Conservation (phyloP, 2,113 vertebrate species). For the Odocoileus hemionus region DNA sequence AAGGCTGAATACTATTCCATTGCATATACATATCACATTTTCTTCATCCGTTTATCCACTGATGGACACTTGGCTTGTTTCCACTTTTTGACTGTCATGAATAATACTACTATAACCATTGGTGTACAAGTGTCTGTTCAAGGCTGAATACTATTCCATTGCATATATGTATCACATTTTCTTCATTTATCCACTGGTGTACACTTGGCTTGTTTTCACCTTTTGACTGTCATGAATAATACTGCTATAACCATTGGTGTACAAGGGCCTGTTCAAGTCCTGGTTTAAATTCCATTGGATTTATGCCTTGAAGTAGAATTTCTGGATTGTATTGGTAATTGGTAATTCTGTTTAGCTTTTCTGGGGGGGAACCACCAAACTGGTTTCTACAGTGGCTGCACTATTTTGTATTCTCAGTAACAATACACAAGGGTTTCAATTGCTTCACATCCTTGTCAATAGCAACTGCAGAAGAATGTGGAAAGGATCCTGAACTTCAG, state of each 20-base stretch:
- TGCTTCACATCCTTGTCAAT: background rate
- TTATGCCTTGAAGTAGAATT: background rate
- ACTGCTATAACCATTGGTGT: background rate
- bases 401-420: background rate
- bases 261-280: background rate
- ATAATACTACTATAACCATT: background rate
- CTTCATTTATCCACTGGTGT: too few relatives aligned
- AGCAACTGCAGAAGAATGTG: background rate
- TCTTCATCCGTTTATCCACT: too few relatives aligned
- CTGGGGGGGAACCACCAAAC: background rate
- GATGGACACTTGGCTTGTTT: background rate
- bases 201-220: background rate
- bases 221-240: background rate
- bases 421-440: background rate
- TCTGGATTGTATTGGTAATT: background rate
- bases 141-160: background rate
- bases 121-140: background rate
- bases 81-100: background rate
- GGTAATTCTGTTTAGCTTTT: background rate
- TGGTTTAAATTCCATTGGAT: background rate
- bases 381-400: background rate
- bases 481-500: background rate
- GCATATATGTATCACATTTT: background rate
- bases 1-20: background rate
- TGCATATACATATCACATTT: background rate